Conservation (phyloP, 2,888 invertebrate species). For the Brenthis ino region DNA sequence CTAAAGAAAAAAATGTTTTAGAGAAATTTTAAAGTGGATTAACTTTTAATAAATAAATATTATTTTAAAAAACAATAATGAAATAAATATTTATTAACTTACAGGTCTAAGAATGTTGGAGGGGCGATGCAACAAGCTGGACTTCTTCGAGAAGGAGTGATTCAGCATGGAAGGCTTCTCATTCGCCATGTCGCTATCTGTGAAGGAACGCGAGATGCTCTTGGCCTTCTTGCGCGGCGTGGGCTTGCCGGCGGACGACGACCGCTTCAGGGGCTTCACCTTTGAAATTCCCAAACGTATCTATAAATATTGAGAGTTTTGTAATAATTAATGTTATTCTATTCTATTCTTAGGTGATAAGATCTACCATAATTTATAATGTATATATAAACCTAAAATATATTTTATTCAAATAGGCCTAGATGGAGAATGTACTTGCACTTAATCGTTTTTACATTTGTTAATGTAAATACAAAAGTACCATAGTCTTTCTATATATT, state of each 20-base stretch:
- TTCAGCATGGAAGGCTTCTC: slow-evolving; percentile 83
- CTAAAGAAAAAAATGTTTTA: neutral
- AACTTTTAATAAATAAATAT: no score
- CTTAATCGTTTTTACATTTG: no score
- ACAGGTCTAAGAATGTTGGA: slow-evolving; percentile 86
- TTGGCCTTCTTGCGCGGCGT: slow-evolving; percentile 78
- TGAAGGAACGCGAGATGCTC: slow-evolving; percentile 64
- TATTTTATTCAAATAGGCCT: no score
- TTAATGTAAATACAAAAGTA: no score
- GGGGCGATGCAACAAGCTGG: slow-evolving; percentile 85
- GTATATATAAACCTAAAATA: no score
- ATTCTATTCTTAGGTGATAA: no score
- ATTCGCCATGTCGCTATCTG: slow-evolving; percentile 70
- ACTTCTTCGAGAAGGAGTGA: slow-evolving; percentile 79
- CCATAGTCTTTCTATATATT: no score
- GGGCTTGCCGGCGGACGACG: slow-evolving; percentile 68
- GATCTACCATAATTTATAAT: no score
- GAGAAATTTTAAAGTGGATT: no score
- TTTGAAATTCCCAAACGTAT: slow-evolving; percentile 77
- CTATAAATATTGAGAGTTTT: slow-evolving; percentile 64
- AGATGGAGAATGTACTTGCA: no score
- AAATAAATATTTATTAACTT: slow-evolving; percentile 61
- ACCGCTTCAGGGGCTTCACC: slow-evolving; percentile 75
- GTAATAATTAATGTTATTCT: neutral
- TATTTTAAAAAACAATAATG: neutral